Evolutionary conservation across 2,888 invertebrate genomes (phyloP).

Genomic region (Apantesis nais): DNA sequence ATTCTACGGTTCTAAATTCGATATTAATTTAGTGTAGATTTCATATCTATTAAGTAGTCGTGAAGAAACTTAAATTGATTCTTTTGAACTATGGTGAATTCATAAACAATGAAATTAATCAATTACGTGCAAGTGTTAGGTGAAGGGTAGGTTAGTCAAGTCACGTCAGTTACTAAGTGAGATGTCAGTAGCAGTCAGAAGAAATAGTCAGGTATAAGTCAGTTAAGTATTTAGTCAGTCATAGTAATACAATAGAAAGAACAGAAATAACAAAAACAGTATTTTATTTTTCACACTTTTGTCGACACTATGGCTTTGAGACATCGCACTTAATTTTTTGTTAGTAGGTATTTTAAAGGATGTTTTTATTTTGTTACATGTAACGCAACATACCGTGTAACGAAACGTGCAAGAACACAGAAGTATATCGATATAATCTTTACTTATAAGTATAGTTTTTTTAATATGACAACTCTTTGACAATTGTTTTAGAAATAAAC

Average conservation of each 20-base stretch:
- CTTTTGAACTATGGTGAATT: neutral
- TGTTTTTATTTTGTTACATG: conserved; percentile 28
- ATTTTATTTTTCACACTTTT: conserved; percentile 69
- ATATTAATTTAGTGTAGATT: neutral
- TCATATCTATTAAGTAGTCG: neutral
- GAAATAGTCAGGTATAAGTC: conserved; percentile 33
- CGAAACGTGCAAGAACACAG: neutral
- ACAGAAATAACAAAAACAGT: conserved; percentile 63
- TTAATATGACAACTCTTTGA: too few relatives aligned
- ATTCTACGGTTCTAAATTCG: neutral
- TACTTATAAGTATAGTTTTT: too few relatives aligned
- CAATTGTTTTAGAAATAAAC: neutral
- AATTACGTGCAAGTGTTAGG: conserved; percentile 8
- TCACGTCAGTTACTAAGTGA: conserved; percentile 67
- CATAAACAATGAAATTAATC: neutral
- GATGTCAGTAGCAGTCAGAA: conserved; percentile 65
- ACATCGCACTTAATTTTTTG: conserved; percentile 79
- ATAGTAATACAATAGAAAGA: conserved; percentile 49
- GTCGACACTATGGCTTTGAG: conserved; percentile 62
- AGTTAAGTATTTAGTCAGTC: conserved; percentile 28
- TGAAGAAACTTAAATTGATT: neutral
- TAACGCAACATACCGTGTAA: conserved; percentile 18
- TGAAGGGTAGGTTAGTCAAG: conserved; percentile 35
- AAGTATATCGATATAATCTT: neutral
- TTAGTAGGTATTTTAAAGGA: conserved; percentile 32